These are phyloP conservation scores for Orchestia grillus DNA, from an alignment of 1,140 invertebrate genomes.

Conservation along the genomic window DNA sequence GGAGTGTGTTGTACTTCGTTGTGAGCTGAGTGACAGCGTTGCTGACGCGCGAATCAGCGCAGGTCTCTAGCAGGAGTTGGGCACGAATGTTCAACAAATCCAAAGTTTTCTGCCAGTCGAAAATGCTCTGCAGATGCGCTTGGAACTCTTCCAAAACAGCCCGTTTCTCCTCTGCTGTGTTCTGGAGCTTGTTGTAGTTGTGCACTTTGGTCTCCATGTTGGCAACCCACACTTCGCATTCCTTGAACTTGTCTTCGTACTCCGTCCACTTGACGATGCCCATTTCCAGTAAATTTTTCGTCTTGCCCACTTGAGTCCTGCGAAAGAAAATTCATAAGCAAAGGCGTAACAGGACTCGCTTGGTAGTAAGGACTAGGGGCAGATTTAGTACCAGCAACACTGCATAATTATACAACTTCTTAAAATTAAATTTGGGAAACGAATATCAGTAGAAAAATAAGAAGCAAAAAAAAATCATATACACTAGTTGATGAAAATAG, in stretches of 20 bases:
- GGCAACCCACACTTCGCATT: constrained; percentile 88
- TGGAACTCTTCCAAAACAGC: constrained; percentile 87
- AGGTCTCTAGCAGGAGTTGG: constrained; percentile 89
- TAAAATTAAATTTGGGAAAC: background rate
- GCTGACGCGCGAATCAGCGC: constrained; percentile 91
- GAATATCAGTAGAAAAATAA: background rate
- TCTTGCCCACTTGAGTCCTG: constrained; percentile 76
- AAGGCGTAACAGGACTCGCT: background rate
- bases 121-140: constrained; percentile 88
- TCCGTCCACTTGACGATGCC: constrained; percentile 95
- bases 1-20: constrained; percentile 92
- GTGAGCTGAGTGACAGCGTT: constrained; percentile 94
- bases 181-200: constrained; percentile 90
- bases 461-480: background rate
- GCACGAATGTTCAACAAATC: constrained; percentile 93
- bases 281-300: constrained; percentile 86
- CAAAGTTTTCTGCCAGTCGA: constrained; percentile 93
- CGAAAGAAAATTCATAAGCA: background rate
- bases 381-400: background rate
- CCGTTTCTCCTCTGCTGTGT: constrained; percentile 90
- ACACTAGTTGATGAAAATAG: background rate
- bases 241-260: constrained; percentile 92
- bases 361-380: background rate
- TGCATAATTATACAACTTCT: background rate
- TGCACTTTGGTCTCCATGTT: constrained; percentile 89